Evolutionary conservation across 2,797 vertebrate species (phyloP), one percentile per base, ranked within the genome.

Genomic region (Pseudopleuronectes americanus): DNA sequence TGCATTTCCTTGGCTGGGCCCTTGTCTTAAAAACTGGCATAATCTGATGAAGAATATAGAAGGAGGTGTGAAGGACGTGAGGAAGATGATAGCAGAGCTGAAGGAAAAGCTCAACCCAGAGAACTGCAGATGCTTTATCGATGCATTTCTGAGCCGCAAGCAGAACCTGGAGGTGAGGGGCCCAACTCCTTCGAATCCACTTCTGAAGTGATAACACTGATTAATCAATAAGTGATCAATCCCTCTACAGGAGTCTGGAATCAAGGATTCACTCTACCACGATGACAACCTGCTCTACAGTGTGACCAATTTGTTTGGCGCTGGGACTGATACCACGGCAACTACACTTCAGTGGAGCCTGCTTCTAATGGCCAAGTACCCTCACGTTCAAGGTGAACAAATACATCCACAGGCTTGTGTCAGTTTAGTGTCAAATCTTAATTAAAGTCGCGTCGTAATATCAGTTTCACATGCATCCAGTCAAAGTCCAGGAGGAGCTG

Each of bases 281-380:
- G 80, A 91, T 17, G 14, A 80, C 0, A 94, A 93, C 82, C 38
- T 94, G 57, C 4, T 79, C 1, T 55, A 0, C 17, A 61, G 79
- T 0, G 62, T 92, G 8, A 3, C 4, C 2, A 90, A 92, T 79
- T 76, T 94, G 45, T 94, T 94, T 85, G 6, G 2, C 47, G 94
- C 93, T 52, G 93, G 93, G 1, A 92, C 92, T 0, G 93, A 94
- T 2, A 93, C 92, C 5, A 91, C 92, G 5, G 79, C 83, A 13
- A 62, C 84, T 0, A 93, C 94, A 1, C 68, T 94, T 8, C 77
- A 78, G 63, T 94, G 91, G 92, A 47, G 66, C 64, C 64, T 92
- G 49, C 76, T 93, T 45, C 21, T 93, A 0, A 92, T 94, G 93
- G 91, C 89, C 64, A 94, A 92, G 72, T 93, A 93, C 62, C 93